phyloP scores from a whole-genome alignment of 2,888 invertebrate species.

The Dicycla oo region DNA sequence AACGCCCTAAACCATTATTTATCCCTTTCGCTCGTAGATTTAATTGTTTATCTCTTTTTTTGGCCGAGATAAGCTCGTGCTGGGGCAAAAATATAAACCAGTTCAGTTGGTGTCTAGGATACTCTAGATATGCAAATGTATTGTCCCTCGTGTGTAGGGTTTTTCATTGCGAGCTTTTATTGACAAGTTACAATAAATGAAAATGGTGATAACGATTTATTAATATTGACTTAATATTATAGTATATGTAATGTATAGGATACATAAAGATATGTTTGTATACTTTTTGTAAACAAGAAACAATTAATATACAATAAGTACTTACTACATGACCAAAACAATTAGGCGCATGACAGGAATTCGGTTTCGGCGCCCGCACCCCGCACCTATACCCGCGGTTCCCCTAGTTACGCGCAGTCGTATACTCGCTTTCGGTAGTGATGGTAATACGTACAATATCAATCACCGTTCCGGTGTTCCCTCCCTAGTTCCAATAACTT shows the following conservation, averaged over 20 bases:
- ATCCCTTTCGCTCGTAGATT: background rate
- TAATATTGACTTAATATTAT: conserved; percentile 6
- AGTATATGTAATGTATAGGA: too few species aligned
- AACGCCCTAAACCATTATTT: background rate
- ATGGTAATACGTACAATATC: too few species aligned
- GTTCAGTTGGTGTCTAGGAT: too few species aligned
- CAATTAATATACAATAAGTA: conserved; percentile 3
- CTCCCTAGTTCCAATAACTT: too few species aligned
- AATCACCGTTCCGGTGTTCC: too few species aligned
- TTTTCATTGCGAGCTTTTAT: background rate
- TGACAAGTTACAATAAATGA: conserved; percentile 26
- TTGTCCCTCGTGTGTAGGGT: background rate
- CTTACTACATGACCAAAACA: too few species aligned
- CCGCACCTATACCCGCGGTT: too few species aligned
- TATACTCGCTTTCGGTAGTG: too few species aligned
- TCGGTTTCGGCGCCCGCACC: too few species aligned
- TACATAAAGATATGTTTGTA: conserved; percentile 23
- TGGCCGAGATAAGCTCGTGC: background rate
- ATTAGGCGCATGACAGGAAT: too few species aligned
- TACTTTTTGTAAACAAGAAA: conserved; percentile 24
- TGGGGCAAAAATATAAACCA: background rate
- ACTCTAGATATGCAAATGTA: too few species aligned
- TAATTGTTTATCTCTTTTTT: background rate
- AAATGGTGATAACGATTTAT: conserved; percentile 38
- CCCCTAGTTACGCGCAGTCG: too few species aligned